phyloP scores from a whole-genome alignment of 2,113 vertebrate species.

The Scomber scombrus region DNA sequence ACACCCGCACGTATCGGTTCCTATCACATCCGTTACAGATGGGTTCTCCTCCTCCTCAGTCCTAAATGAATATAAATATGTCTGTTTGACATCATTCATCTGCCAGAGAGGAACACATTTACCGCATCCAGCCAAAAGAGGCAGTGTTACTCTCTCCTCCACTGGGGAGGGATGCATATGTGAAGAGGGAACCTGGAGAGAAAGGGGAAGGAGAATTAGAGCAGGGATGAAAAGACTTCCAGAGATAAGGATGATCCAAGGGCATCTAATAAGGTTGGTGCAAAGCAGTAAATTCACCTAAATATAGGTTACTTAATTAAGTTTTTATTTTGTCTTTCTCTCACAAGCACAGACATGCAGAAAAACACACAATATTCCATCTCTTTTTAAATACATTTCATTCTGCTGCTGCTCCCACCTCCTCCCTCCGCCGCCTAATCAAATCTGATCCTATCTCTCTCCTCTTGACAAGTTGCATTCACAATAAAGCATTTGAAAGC shows the following conservation, averaged over 20 bases:
- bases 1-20: conserved; percentile 62
- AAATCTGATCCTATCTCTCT: conserved; percentile 74
- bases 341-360: not conserved
- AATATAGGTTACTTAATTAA: conserved; percentile 1
- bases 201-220: conserved; percentile 34
- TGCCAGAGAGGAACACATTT: conserved; percentile 72
- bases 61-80: conserved; percentile 87
- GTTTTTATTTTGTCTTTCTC: conserved; percentile 27
- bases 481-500: conserved; percentile 74
- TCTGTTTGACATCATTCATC: conserved; percentile 85
- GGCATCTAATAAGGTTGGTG: conserved; percentile 40
- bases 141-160: conserved; percentile 76
- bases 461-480: conserved; percentile 69
- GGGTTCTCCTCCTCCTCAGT: conserved; percentile 82
- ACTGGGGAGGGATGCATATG: conserved; percentile 26
- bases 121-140: conserved; percentile 71
- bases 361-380: conserved; percentile 42
- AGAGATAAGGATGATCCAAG: conserved; percentile 53
- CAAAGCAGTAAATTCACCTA: conserved; percentile 31
- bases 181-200: conserved; percentile 34
- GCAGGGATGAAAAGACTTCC: conserved; percentile 33
- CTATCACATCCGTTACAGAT: conserved; percentile 85
- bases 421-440: conserved; percentile 41
- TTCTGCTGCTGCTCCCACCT: conserved; percentile 27
- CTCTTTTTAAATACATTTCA: conserved; percentile 61